phyloP scores from a whole-genome alignment of 1,140 invertebrate species.

The Mactra quadrangularis region DNA sequence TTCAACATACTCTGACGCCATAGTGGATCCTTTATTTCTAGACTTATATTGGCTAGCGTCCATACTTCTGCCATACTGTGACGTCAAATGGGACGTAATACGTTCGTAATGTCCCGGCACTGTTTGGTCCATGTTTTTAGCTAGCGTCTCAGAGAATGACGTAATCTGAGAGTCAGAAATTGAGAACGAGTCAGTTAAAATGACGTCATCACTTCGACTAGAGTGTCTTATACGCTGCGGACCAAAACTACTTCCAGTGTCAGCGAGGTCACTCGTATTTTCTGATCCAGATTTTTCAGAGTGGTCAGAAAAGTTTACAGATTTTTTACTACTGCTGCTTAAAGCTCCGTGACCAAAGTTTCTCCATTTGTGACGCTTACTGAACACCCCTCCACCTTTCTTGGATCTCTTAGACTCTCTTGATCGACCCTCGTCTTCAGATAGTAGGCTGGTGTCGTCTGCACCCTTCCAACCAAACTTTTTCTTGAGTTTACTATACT shows the following conservation, averaged over 20 bases:
- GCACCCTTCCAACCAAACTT: conserved; percentile 37
- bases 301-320: conserved; percentile 43
- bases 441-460: conserved; percentile 42
- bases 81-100: background rate
- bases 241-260: background rate
- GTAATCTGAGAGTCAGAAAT: conserved; percentile 53
- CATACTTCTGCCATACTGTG: background rate
- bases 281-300: conserved; percentile 15
- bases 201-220: background rate
- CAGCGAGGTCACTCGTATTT: conserved; percentile 7
- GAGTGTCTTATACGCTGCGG: background rate
- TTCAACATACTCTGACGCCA: background rate
- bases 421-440: conserved; percentile 48
- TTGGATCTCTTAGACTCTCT: conserved; percentile 54
- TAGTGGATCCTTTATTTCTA: background rate
- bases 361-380: conserved; percentile 58
- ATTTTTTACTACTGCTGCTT: conserved; percentile 13
- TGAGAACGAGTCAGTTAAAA: conserved; percentile 23
- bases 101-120: background rate
- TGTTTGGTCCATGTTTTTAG: conserved; percentile 17
- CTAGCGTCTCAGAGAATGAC: conserved; percentile 47
- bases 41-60: background rate
- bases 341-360: background rate
- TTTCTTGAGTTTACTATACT: conserved; percentile 59
- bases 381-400: conserved; percentile 55